A percentile compares a stretch with the other conserved stretches of the same genome.
Evolutionary conservation across 2,888 invertebrate species (phyloP).

Genomic region (Anagyrus pseudococci): DNA sequence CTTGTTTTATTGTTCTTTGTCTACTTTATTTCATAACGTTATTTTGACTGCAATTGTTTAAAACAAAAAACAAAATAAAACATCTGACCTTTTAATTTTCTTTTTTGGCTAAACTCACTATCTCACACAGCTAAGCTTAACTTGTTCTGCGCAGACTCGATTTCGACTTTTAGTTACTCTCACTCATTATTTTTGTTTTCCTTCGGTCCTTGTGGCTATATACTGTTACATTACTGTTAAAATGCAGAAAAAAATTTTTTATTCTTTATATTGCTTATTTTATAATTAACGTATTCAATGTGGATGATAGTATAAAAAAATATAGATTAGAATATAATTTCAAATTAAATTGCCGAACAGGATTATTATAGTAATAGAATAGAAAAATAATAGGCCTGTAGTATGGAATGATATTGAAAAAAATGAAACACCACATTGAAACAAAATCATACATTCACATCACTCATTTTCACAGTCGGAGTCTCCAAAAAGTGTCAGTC

Average conservation of each 20-base stretch:
- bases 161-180: constrained; percentile 36
- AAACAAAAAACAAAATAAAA: too few relatives aligned
- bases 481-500: background rate
- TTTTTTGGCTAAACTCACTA: constrained; percentile 54
- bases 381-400: background rate
- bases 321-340: background rate
- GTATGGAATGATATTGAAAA: background rate
- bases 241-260: background rate
- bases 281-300: constrained; percentile 11
- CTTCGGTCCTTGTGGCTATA: background rate
- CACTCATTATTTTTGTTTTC: constrained; percentile 37
- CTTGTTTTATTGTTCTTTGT: constrained; percentile 16
- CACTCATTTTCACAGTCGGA: background rate
- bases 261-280: background rate
- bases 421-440: constrained; percentile 18
- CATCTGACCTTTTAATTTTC: constrained; percentile 36
- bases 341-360: background rate
- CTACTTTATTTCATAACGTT: constrained; percentile 24
- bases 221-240: background rate
- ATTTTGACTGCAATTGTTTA: constrained; percentile 22
- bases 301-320: background rate
- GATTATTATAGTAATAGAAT: background rate
- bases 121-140: constrained; percentile 52
- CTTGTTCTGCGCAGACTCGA: constrained; percentile 43
- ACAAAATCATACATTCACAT: constrained; percentile 2